Evolutionary conservation across 2,888 invertebrate genomes (phyloP).

Genomic region (Odontothrips loti): DNA sequence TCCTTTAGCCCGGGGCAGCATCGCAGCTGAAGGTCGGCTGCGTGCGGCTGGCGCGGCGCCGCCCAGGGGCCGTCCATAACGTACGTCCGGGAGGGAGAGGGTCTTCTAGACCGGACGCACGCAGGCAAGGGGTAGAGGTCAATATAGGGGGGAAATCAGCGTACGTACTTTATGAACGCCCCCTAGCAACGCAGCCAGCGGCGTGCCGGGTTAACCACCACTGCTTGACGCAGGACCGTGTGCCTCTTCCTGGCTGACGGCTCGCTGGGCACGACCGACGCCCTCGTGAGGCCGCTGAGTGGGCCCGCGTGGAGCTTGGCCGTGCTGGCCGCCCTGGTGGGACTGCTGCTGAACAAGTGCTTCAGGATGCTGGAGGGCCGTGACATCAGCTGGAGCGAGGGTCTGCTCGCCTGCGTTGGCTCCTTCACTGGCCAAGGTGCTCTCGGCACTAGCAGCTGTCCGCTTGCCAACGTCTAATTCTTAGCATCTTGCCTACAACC

Average conservation of each 20-base stretch:
- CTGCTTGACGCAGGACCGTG: background rate
- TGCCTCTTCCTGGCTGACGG: background rate
- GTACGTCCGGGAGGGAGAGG: too few species aligned
- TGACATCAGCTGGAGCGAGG: background rate
- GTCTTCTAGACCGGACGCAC: too few species aligned
- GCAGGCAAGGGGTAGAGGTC: too few species aligned
- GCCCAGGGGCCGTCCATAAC: too few species aligned
- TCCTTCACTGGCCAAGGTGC: background rate
- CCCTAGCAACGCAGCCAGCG: too few species aligned
- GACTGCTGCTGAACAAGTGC: background rate
- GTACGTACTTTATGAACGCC: too few species aligned
- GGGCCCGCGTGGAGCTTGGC: background rate
- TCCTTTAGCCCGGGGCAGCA: too few species aligned
- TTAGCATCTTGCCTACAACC: background rate
- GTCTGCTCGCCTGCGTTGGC: background rate
- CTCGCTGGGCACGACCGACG: background rate
- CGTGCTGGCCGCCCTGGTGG: background rate
- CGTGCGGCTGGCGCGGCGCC: too few species aligned
- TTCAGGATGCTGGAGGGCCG: background rate
- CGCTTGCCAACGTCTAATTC: background rate
- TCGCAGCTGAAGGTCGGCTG: too few species aligned
- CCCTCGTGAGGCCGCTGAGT: background rate
- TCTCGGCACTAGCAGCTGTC: background rate
- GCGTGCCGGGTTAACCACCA: too few species aligned
- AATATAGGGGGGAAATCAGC: too few species aligned